phyloP scores from a whole-genome alignment of 1,140 invertebrate genomes.

The Globodera rostochiensis region DNA sequence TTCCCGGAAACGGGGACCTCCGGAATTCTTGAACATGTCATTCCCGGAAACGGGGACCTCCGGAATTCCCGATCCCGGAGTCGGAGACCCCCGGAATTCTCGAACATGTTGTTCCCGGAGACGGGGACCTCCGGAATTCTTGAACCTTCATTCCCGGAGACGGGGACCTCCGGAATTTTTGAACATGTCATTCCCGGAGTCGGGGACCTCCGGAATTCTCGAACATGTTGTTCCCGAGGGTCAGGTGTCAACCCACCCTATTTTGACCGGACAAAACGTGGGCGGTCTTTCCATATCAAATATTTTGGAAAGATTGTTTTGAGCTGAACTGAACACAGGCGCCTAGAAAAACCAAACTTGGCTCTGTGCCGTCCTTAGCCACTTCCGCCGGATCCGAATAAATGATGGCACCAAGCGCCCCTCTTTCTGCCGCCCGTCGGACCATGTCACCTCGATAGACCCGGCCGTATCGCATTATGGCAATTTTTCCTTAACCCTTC shows the following conservation, averaged over 20 bases:
- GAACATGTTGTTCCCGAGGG: not conserved
- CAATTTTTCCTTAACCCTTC: not conserved
- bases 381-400: constrained; percentile 62
- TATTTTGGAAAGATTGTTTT: too few species aligned
- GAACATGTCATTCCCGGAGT: not conserved
- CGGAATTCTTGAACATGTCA: not conserved
- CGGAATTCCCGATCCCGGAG: not conserved
- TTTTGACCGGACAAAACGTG: too few species aligned
- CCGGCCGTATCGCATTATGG: constrained; percentile 52
- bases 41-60: not conserved
- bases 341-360: constrained; percentile 13
- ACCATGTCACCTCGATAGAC: constrained; percentile 59
- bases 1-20: not conserved
- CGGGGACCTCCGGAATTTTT: not conserved
- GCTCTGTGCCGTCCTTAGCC: constrained; percentile 47
- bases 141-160: not conserved
- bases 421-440: constrained; percentile 39
- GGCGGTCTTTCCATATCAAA: too few species aligned
- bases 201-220: not conserved
- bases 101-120: not conserved
- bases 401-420: constrained; percentile 60
- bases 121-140: not conserved
- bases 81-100: not conserved
- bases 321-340: too few species aligned
- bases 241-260: too few species aligned